A percentile compares a stretch with the other conserved stretches of the same genome.
Evolutionary conservation across 1,140 invertebrate genomes (phyloP).

Genomic region (Copidosoma floridanum): DNA sequence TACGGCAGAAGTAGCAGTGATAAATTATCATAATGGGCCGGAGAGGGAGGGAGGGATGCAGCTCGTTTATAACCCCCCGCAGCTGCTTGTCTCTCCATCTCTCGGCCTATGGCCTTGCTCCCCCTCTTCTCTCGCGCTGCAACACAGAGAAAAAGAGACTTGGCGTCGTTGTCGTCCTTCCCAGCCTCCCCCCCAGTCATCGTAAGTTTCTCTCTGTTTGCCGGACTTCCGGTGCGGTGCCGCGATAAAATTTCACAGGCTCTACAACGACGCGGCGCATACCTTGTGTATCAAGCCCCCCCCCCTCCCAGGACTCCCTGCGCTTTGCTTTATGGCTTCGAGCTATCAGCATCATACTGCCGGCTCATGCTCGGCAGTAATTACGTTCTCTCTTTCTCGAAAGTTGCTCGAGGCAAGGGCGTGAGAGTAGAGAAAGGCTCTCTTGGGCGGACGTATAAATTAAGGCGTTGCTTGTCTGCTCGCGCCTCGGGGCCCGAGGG

Average conservation of each 20-base stretch:
- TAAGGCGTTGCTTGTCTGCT: conserved; percentile 6
- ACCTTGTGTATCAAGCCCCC: background rate
- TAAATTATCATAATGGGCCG: conserved; percentile 23
- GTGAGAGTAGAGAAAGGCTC: background rate
- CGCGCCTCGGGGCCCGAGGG: conserved; percentile 12
- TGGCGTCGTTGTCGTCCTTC: no score
- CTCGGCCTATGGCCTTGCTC: background rate
- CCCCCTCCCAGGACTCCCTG: no score
- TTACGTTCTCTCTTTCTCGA: conserved; percentile 7
- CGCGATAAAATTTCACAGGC: conserved; percentile 22
- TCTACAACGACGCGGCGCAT: background rate
- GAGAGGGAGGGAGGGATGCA: conserved; percentile 14
- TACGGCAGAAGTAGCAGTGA: background rate
- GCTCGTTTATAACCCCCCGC: conserved; percentile 25
- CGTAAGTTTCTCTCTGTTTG: no score
- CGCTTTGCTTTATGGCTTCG: conserved; percentile 12
- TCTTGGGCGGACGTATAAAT: conserved; percentile 14
- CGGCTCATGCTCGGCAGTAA: conserved; percentile 5
- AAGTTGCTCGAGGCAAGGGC: background rate
- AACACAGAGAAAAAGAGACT: no score
- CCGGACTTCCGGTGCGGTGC: conserved; percentile 10
- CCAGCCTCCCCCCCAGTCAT: no score
- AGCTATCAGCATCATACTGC: conserved; percentile 14
- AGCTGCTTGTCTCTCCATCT: background rate
- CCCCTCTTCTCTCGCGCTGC: no score